These are phyloP conservation scores for Sicus ferrugineus DNA, from an alignment of 2,888 invertebrate species.

Conservation along the genomic window DNA sequence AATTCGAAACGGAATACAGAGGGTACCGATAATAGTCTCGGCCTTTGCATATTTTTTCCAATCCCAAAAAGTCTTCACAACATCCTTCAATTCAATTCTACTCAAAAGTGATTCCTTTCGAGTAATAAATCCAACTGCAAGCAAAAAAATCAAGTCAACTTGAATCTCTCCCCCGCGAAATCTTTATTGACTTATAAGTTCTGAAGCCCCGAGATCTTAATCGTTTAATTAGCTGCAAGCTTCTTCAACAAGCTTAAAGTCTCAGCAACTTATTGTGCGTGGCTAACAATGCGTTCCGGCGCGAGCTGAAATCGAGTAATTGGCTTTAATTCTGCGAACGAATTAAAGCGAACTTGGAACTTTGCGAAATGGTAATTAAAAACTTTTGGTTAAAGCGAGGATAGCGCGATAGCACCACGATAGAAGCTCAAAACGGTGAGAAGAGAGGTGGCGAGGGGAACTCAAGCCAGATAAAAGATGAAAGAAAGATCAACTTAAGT, in stretches of 20 bases:
- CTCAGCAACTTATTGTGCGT: neutral
- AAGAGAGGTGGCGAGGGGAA: neutral
- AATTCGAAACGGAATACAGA: no score
- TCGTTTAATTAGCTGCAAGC: no score
- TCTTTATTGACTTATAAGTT: no score
- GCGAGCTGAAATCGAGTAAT: conserved; percentile 1
- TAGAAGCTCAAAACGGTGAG: neutral
- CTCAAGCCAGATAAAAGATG: neutral
- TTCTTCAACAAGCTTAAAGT: neutral
- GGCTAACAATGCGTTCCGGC: neutral
- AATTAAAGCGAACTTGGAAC: conserved; percentile 16
- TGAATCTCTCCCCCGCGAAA: no score
- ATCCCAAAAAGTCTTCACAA: no score
- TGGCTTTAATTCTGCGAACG: conserved; percentile 27
- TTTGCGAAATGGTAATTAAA: conserved; percentile 52
- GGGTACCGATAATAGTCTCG: no score
- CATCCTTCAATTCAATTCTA: no score
- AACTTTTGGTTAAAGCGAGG: conserved; percentile 50
- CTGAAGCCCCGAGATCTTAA: no score
- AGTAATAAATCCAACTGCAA: no score
- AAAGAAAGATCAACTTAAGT: neutral
- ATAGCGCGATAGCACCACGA: neutral
- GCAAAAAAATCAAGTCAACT: no score
- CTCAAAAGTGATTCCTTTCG: no score
- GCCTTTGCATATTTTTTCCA: no score